phyloP scores from a whole-genome alignment of 2,888 invertebrate species.

The Sipha maydis region DNA sequence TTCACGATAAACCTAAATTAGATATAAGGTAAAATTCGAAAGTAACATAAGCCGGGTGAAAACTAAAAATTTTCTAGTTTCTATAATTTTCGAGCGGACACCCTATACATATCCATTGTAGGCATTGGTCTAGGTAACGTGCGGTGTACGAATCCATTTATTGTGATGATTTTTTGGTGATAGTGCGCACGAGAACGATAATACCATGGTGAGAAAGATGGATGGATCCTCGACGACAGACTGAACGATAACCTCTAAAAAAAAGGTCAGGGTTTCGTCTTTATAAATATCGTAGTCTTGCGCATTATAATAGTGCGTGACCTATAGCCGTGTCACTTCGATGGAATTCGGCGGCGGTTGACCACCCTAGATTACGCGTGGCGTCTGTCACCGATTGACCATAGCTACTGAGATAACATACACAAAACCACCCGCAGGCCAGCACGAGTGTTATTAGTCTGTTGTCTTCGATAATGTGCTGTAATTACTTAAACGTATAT shows the following conservation, averaged over 20 bases:
- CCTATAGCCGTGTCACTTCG: conserved; percentile 5
- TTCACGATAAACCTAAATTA: too few relatives aligned
- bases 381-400: conserved; percentile 1
- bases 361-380: conserved; percentile 29
- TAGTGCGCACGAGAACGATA: background rate
- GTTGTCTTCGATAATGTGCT: background rate
- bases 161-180: background rate
- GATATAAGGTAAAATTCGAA: too few relatives aligned
- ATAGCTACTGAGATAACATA: conserved; percentile 7
- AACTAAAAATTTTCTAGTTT: too few relatives aligned
- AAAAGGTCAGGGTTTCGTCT: too few relatives aligned
- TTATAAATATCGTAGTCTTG: too few relatives aligned
- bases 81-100: too few relatives aligned
- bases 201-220: background rate
- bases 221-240: too few relatives aligned
- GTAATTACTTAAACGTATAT: background rate
- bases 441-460: background rate
- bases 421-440: background rate
- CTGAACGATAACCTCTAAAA: too few relatives aligned
- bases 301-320: background rate
- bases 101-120: too few relatives aligned
- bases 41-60: too few relatives aligned
- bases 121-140: background rate
- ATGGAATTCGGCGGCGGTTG: conserved; percentile 47
- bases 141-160: background rate